Evolutionary conservation across 2,797 vertebrate genomes (phyloP).

Genomic region (Perodicticus potto): DNA sequence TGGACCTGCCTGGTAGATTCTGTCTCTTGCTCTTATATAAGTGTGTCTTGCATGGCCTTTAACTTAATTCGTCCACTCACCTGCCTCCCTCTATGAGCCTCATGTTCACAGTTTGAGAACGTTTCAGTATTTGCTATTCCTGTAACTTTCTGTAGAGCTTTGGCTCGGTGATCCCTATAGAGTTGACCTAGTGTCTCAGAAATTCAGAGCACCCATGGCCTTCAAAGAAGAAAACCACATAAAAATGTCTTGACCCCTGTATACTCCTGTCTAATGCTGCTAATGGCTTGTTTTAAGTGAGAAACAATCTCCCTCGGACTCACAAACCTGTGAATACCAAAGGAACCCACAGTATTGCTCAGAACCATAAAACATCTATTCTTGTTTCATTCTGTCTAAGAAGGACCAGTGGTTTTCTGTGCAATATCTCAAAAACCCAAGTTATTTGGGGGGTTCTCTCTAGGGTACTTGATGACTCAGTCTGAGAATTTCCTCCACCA

Average conservation of each 20-base stretch:
- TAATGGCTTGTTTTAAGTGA: constrained; percentile 23
- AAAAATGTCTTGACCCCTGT: neutral
- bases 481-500: neutral
- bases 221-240: neutral
- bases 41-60: neutral
- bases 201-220: neutral
- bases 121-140: neutral
- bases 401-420: neutral
- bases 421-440: neutral
- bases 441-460: neutral
- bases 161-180: accelerated
- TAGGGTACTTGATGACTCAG: neutral
- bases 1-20: neutral
- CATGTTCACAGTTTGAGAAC: neutral
- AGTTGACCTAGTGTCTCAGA: neutral
- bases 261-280: neutral
- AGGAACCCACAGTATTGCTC: neutral
- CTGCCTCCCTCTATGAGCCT: neutral
- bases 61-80: neutral
- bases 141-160: neutral
- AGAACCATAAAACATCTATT: neutral
- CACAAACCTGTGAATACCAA: neutral
- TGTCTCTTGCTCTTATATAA: neutral
- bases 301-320: neutral
- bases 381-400: neutral